Evolutionary conservation across 2,797 vertebrate genomes (phyloP), one percentile per base, ranked within the genome.

Genomic region (Perodicticus potto): DNA sequence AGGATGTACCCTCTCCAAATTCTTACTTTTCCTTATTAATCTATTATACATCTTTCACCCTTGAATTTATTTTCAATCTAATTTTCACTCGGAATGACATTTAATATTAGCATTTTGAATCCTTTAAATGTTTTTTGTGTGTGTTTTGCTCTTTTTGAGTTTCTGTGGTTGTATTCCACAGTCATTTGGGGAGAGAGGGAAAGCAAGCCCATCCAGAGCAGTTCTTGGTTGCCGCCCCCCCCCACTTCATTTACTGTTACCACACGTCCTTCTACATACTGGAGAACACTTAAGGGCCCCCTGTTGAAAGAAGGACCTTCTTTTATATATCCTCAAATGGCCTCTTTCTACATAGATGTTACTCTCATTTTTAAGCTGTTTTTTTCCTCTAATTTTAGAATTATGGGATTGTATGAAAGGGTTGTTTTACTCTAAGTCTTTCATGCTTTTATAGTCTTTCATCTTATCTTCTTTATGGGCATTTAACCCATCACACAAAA

Each of bases 11-110:
- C 16, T 11, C 37, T 27, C 34, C 32, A 43, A 14, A 94, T 14
- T 53, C 74, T 86, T 72, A 86, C 77, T 89, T 84, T 61, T 40
- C 57, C 27, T 81, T 73, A 25, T 32, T 87, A 59, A 34, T 80
- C 23, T 20, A 8, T 82, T 93, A 34, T 88, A 93, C 90, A 73
- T 77, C n/a, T 76, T 89, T 69, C 59, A 69, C n/a, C 11, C 67
- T 89, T 92, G 70, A 82, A 70, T 77, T 93, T 76, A 59, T 89
- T 97, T 93, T 84, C 72, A 55, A 49, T 69, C 59, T n/a, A 34
- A 59, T 86, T 90, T 85, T 82, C 61, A 87, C 72, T 59, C n/a
- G 43, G 57, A 93, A 93, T 85, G 67, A 87, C 69, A 85, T 74
- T 82, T 86, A 53, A 72, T 89, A 53, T 91, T 65, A 93, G 53